phyloP scores from a whole-genome alignment of 2,113 vertebrate species.

The Odocoileus hemionus region DNA sequence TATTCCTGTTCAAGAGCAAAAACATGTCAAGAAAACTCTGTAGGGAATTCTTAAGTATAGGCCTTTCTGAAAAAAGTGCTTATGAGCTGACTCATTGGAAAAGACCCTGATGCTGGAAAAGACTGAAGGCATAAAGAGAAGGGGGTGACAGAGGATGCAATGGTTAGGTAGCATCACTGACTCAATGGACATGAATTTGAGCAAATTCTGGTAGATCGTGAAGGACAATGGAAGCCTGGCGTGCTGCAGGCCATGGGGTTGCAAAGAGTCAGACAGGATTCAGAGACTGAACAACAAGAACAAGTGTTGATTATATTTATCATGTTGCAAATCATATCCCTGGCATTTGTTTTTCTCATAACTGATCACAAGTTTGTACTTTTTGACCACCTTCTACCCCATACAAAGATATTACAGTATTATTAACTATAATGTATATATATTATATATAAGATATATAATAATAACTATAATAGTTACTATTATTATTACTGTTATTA shows the following conservation, averaged over 20 bases:
- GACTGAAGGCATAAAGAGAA: neutral
- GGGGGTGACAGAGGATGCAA: neutral
- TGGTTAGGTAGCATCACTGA: neutral
- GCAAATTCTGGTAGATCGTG: neutral
- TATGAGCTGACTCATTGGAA: neutral
- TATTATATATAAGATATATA: neutral
- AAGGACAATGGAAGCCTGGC: neutral
- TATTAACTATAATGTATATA: neutral
- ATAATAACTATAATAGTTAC: neutral
- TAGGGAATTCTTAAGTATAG: neutral
- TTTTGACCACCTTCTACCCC: neutral
- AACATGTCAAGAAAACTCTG: neutral
- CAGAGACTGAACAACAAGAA: neutral
- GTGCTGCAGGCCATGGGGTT: rapidly evolving
- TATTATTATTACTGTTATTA: neutral
- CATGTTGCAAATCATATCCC: neutral
- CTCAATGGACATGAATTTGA: neutral
- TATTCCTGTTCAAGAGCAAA: neutral
- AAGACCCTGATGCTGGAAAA: neutral
- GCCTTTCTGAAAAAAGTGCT: neutral
- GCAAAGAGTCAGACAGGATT: neutral
- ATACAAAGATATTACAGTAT: neutral
- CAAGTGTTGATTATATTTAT: neutral
- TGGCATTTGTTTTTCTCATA: neutral
- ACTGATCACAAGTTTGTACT: neutral